Evolutionary conservation across 2,113 vertebrate species (phyloP).

Genomic region (Oceanites oceanicus): DNA sequence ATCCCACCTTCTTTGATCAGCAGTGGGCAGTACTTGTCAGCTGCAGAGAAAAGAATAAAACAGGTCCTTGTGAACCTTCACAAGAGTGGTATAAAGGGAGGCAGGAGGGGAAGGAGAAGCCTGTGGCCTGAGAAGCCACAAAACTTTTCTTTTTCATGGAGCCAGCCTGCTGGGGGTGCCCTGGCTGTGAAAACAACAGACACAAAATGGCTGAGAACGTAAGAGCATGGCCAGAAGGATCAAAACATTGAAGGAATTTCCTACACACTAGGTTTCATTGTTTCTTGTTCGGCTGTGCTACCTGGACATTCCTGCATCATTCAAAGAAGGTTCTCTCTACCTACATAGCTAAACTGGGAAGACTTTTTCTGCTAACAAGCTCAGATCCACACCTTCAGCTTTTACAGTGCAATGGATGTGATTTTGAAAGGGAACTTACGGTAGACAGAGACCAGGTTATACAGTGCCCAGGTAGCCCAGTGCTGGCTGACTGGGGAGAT

Average conservation of each 20-base stretch:
- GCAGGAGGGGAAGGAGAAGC: background rate
- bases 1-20: conserved; percentile 95
- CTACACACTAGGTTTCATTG: background rate
- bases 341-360: background rate
- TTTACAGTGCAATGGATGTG: background rate
- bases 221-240: background rate
- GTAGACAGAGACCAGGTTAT: conserved; percentile 96
- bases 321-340: background rate
- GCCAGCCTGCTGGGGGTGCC: background rate
- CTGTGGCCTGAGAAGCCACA: background rate
- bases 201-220: background rate
- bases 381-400: background rate
- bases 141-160: background rate
- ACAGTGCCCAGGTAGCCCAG: conserved; percentile 98
- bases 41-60: conserved; percentile 63
- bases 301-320: background rate
- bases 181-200: background rate
- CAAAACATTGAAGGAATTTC: background rate
- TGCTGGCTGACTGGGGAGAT: conserved; percentile 96
- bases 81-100: background rate
- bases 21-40: conserved; percentile 94
- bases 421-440: conserved; percentile 80
- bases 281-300: background rate
- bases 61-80: background rate
- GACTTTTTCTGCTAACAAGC: background rate